Conservation (phyloP, 1,140 invertebrate species). For the Hycleus phaleratus region DNA sequence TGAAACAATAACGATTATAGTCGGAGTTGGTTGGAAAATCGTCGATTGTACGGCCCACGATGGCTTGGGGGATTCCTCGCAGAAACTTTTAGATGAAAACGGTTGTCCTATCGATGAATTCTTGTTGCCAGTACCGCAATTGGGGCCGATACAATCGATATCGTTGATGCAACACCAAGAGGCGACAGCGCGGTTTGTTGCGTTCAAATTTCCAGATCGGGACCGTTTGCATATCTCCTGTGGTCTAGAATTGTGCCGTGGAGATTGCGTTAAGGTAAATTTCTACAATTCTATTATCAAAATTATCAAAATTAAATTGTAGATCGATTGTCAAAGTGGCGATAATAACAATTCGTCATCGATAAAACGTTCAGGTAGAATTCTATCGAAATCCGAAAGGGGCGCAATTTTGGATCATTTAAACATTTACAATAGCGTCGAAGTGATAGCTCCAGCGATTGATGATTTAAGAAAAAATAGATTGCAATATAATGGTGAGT, state of each 20-base stretch:
- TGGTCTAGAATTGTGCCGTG: slow-evolving; percentile 58
- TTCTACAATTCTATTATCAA: neutral
- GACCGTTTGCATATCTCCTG: slow-evolving; percentile 63
- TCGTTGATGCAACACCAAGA: slow-evolving; percentile 50
- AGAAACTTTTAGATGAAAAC: slow-evolving; percentile 58
- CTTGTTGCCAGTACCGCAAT: slow-evolving; percentile 47
- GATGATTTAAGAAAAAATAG: slow-evolving; percentile 39
- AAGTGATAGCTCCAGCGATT: slow-evolving; percentile 67
- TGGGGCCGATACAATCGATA: slow-evolving; percentile 32
- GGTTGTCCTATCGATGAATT: slow-evolving; percentile 64
- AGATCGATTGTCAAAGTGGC: slow-evolving; percentile 38
- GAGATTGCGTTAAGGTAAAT: slow-evolving; percentile 52
- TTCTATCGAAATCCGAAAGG: slow-evolving; percentile 45
- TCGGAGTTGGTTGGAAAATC: slow-evolving; percentile 59
- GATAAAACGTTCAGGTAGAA: slow-evolving; percentile 24
- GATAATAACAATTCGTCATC: slow-evolving; percentile 1
- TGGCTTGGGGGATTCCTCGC: slow-evolving; percentile 59
- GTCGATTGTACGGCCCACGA: slow-evolving; percentile 68
- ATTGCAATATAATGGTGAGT: slow-evolving; percentile 21
- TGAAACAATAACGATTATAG: slow-evolving; percentile 37
- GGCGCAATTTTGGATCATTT: slow-evolving; percentile 56
- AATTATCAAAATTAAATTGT: slow-evolving; percentile 19
- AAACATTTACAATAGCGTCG: slow-evolving; percentile 69
- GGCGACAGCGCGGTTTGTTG: slow-evolving; percentile 57
- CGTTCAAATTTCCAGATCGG: slow-evolving; percentile 72